Percentiles rank a stretch among this genome's conserved stretches.
Conservation (phyloP, 2,797 vertebrate species). For the Botia almorhae region DNA sequence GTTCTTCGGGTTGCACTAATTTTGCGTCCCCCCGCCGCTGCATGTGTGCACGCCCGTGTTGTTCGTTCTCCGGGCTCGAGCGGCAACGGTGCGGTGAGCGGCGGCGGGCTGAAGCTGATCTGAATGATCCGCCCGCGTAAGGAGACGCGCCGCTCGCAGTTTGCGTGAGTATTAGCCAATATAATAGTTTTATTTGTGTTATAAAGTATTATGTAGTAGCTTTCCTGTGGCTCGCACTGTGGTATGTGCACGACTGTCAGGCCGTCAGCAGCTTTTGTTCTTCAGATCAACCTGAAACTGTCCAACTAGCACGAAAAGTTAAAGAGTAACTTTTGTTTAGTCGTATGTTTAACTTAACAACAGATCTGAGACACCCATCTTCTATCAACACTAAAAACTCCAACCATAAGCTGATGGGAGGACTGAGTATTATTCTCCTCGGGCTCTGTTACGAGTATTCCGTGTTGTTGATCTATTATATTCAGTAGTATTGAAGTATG, state of each 20-base stretch:
- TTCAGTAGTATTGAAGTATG: no score
- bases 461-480: no score
- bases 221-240: not conserved
- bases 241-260: not conserved
- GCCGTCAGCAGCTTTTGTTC: slow-evolving; percentile 30
- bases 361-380: no score
- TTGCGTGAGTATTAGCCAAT: slow-evolving; percentile 31
- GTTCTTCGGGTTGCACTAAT: not conserved
- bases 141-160: slow-evolving; percentile 13
- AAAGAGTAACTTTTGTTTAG: not conserved
- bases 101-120: slow-evolving; percentile 23
- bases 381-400: no score
- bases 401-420: no score
- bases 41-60: not conserved
- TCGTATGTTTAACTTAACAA: no score
- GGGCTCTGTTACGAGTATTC: no score
- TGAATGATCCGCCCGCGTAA: slow-evolving; percentile 11
- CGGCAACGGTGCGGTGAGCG: not conserved
- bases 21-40: slow-evolving; percentile 17
- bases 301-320: not conserved
- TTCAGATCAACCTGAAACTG: not conserved
- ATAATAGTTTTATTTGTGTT: no score
- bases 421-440: no score
- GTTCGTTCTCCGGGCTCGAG: not conserved
- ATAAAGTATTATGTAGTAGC: not conserved